phyloP scores from a whole-genome alignment of 2,113 vertebrate species.

The Paramormyrops kingsleyae region DNA sequence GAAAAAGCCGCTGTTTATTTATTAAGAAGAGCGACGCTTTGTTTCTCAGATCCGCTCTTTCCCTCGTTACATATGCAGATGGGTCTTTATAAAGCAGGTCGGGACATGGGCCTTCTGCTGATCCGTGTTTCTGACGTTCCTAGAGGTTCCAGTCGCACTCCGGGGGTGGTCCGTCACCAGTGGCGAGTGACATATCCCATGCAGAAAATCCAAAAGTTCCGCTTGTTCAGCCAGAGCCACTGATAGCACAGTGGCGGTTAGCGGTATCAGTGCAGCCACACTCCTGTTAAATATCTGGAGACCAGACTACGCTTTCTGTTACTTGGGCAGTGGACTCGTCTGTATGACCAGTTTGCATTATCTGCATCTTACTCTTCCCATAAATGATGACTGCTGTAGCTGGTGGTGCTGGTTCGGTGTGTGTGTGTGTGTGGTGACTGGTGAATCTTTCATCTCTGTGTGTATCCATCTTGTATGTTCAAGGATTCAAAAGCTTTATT shows the following conservation, averaged over 20 bases:
- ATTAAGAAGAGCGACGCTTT: not conserved
- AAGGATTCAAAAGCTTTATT: not conserved
- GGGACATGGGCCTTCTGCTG: not conserved
- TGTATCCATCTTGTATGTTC: not conserved
- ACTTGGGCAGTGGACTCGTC: not conserved
- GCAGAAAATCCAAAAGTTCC: not conserved
- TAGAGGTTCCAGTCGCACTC: not conserved
- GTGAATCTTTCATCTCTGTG: not conserved
- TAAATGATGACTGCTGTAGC: not conserved
- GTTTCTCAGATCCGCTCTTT: not conserved
- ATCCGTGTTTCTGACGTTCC: not conserved
- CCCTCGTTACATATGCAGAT: not conserved
- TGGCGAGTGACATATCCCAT: not conserved
- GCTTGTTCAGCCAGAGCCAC: not conserved
- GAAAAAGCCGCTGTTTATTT: not conserved
- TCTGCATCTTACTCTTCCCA: not conserved
- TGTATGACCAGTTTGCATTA: not conserved
- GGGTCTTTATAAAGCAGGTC: not conserved
- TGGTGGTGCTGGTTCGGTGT: not conserved
- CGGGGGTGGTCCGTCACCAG: not conserved
- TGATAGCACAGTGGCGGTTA: not conserved
- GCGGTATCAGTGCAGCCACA: not conserved
- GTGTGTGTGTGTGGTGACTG: not conserved
- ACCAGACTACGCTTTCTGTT: not conserved
- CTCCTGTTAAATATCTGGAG: not conserved